Conservation (phyloP, 1,140 invertebrate genomes). For the Drosophila lacteicornis region DNA sequence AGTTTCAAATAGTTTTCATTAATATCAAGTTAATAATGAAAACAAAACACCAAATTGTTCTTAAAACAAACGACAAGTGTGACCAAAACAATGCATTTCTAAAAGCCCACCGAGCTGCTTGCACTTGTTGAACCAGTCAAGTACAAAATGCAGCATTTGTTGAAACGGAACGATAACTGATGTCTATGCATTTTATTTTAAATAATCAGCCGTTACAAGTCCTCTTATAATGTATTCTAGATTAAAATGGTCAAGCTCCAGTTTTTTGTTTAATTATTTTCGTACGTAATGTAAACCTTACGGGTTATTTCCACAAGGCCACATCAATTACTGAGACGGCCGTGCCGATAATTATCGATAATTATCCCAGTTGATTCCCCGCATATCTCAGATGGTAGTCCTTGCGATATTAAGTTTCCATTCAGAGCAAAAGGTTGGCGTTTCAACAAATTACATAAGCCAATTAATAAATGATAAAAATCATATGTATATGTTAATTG, state of each 20-base stretch:
- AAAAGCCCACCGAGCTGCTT: not conserved
- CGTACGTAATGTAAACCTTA: no score
- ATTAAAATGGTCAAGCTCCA: no score
- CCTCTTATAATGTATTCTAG: no score
- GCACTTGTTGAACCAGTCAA: slow-evolving; percentile 30
- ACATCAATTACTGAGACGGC: not conserved
- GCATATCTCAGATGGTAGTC: no score
- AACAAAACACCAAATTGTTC: slow-evolving; percentile 35
- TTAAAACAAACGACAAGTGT: slow-evolving; percentile 30
- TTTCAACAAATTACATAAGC: no score
- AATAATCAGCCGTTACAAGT: not conserved
- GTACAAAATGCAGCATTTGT: not conserved
- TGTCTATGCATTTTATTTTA: not conserved
- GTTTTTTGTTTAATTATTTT: not conserved
- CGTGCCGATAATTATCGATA: no score
- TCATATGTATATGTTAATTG: no score
- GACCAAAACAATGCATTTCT: slow-evolving; percentile 1
- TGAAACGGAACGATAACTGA: no score
- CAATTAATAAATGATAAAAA: no score
- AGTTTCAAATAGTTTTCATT: slow-evolving; percentile 10
- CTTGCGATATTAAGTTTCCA: no score
- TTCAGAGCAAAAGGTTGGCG: no score
- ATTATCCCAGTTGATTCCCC: no score
- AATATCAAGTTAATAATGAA: slow-evolving; percentile 14
- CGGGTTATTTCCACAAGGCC: not conserved